Percentiles rank a stretch among this genome's conserved stretches.
Conservation (phyloP, 1,140 invertebrate species). For the Magallana ariakensis region DNA sequence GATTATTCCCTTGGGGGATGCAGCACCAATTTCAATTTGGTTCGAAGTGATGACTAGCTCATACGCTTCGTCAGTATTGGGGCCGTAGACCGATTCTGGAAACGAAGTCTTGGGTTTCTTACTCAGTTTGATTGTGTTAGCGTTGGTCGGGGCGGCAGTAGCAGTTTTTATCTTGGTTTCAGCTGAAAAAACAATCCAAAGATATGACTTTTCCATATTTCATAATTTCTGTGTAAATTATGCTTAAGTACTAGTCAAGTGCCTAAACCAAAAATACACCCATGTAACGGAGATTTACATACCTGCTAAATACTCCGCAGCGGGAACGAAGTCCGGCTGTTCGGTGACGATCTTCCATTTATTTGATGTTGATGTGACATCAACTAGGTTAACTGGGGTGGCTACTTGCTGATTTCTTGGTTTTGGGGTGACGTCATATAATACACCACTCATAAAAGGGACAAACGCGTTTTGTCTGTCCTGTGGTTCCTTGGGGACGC, state of each 20-base stretch:
- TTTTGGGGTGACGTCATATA: neutral
- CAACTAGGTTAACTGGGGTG: neutral
- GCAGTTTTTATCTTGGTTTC: neutral
- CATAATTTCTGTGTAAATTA: no score
- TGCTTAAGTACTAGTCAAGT: no score
- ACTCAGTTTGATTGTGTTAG: neutral
- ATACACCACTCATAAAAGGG: neutral
- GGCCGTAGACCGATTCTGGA: neutral
- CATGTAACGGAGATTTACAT: neutral
- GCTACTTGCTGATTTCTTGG: neutral
- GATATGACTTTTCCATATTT: no score
- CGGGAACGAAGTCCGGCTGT: neutral
- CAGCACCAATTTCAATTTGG: neutral
- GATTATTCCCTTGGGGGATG: neutral
- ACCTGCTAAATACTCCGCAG: neutral
- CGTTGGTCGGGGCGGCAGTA: neutral
- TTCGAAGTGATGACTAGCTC: neutral
- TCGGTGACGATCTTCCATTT: neutral
- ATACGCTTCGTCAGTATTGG: neutral
- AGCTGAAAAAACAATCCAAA: neutral
- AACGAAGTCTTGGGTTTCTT: neutral
- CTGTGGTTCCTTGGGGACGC: neutral
- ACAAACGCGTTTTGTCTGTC: neutral
- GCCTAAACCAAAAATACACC: neutral
- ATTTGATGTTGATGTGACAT: neutral